Evolutionary conservation across 1,140 invertebrate genomes (phyloP).

Genomic region (Parapsyche elsis): DNA sequence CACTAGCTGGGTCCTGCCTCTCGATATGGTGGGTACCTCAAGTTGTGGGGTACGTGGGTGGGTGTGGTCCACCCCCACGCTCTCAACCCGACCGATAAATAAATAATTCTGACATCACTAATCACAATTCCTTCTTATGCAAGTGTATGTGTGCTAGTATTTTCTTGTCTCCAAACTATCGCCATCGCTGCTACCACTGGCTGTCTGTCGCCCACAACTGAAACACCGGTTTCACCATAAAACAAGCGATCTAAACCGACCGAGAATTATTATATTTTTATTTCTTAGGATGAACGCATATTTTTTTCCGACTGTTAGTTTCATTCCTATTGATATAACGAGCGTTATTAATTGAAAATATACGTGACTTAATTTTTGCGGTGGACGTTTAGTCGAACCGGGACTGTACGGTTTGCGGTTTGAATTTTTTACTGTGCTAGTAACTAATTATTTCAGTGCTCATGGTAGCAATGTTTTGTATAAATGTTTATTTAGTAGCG

Average conservation of each 20-base stretch:
- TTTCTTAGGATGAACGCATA: background rate
- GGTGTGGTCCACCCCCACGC: conserved; percentile 9
- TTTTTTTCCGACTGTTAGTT: too few relatives aligned
- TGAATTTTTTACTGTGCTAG: background rate
- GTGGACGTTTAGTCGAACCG: background rate
- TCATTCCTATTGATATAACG: background rate
- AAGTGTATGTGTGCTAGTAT: background rate
- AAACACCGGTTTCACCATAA: background rate
- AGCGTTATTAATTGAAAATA: background rate
- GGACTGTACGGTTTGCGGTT: conserved; percentile 15
- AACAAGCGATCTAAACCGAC: background rate
- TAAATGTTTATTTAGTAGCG: too few relatives aligned
- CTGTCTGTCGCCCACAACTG: background rate
- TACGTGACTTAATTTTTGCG: background rate
- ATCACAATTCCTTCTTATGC: conserved; percentile 21
- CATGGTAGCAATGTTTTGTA: too few relatives aligned
- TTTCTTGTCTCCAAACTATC: conserved; percentile 37
- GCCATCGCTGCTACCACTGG: background rate
- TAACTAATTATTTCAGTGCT: too few relatives aligned
- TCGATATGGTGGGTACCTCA: conserved; percentile 11
- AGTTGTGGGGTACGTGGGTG: conserved; percentile 15
- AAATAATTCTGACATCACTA: conserved; percentile 48
- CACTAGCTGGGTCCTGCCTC: background rate
- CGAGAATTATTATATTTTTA: background rate
- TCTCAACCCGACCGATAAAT: conserved; percentile 25